Base-by-base conservation (phyloP, 2,888 invertebrate species). In the Macaria notata region DNA sequence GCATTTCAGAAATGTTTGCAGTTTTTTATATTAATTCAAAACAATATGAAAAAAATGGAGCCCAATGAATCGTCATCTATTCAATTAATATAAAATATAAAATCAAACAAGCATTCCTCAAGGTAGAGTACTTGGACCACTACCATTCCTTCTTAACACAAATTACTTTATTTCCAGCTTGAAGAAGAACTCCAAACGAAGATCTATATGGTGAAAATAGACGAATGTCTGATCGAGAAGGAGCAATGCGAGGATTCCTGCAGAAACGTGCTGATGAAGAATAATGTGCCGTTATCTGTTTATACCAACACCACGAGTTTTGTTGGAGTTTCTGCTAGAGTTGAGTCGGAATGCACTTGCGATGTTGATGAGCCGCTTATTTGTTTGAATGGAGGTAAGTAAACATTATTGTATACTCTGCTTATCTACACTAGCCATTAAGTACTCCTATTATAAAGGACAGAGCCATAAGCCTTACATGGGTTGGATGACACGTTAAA, bases 281-380 rank as follows among this genome's bases (percentile, higher is more conserved):
- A 94, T 55, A 94, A 94, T 9, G 93, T 93, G 1, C 97, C 97
- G 0, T 93, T 95, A 38, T 93, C 96, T 4, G 97, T 99, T 5
- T 98, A 96, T 76, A 98, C 98, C 0, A 99, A 99, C 78, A 95
- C 94, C 1, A 97, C 98, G 0, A 97, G 98, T 3, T 97, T 99
- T 78, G 97, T 99, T 9, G 99, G 99, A 0, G 97, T 99, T 0
- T 94, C 95, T 30, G 97, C 97, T 0, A 92, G 95, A 38, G 95
- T 97, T 0, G 95, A 95, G 78, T 95, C 97, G 0, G 93, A 95
- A 48, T 98, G 98, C 74, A 93, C 92, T 0, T 96, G 96, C 65
- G 92, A 93, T 54, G 86, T 90, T 0, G 87, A 85, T 3, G 89
- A 89, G 9, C 89, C 92, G 0, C 79, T 93, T 0, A 81, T 93